Base-by-base conservation (phyloP, 2,797 vertebrate genomes). In the Euthynnus affinis region DNA sequence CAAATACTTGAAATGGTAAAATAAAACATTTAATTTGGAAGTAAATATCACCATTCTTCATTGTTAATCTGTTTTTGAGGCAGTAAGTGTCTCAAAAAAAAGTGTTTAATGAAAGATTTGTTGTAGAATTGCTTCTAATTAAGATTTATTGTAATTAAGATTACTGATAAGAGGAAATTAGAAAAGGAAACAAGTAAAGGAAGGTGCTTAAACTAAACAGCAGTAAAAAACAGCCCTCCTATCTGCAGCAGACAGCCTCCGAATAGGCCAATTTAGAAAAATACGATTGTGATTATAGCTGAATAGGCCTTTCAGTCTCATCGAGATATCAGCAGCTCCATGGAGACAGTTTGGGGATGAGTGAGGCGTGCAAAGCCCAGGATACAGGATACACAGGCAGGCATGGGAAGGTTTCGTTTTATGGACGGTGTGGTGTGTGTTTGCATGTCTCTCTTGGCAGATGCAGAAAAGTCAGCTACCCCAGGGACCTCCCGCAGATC, bases 401-500 rank as follows among this genome's bases (percentile, higher is more conserved):
- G 18, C 32, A 29, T 9, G 32, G 34, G 46, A 46, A 29, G n/a
- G 15, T 18, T 70, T 51, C 6, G 5, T 40, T 18, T 76, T 40
- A 68, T 25, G 61, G 40, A 46, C 55, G 25, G 29, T 61, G n/a
- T 60, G 27, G 17, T 68, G 32, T 68, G 32, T 82, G 49, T 70
- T 27, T 55, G 68, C n/a, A 14, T 78, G 3, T 86, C 6, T 87
- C 48, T 76, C 22, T 84, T n/a, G n/a, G 55, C 93, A 99, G 98
- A 95, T 99, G 98, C 89, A 97, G 96, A 91, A 97, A 96, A 90
- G 92, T 96, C 85, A 96, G 92, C 76, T 98, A 97, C 5, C 87
- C 96, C 0, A 96, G 96, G 92, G 97, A 99, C 78, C 96, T 99
- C 17, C 98, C 98, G 0, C 97, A 98, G 93, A 97, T 99, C 90